phyloP scores from a whole-genome alignment of 2,888 invertebrate species.

The Volucella inanis region DNA sequence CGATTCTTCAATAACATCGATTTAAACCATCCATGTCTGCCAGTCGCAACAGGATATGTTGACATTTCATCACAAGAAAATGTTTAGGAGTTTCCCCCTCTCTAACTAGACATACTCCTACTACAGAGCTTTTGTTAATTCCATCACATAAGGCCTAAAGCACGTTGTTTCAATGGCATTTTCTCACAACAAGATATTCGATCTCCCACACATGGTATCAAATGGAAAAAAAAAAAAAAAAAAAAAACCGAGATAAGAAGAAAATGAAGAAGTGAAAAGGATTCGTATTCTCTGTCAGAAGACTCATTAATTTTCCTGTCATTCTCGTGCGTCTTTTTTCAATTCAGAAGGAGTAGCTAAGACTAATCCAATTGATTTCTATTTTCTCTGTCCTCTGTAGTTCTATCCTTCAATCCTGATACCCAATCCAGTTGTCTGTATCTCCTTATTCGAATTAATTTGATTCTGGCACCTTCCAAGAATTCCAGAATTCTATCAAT shows the following conservation, averaged over 20 bases:
- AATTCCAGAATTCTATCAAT: constrained; percentile 11
- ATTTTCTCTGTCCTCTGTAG: neutral
- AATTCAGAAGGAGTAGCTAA: constrained; percentile 51
- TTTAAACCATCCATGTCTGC: too few species aligned
- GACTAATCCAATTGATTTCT: constrained; percentile 66
- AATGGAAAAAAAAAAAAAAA: constrained; percentile 48
- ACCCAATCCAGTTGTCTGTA: constrained; percentile 23
- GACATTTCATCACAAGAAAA: neutral
- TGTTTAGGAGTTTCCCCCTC: neutral
- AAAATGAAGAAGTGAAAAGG: constrained; percentile 26
- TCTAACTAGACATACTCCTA: neutral
- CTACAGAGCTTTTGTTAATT: constrained; percentile 26
- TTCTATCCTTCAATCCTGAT: constrained; percentile 12
- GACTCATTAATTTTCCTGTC: constrained; percentile 72
- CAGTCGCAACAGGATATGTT: constrained; percentile 10
- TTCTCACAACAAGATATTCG: constrained; percentile 59
- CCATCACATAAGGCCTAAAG: constrained; percentile 44
- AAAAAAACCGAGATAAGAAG: too few species aligned
- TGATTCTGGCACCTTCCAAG: neutral
- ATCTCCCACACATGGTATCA: constrained; percentile 50
- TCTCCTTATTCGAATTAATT: constrained; percentile 30
- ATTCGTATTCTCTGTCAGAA: constrained; percentile 54
- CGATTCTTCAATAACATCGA: too few species aligned
- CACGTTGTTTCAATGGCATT: constrained; percentile 46
- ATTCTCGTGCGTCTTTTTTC: constrained; percentile 54